Percentiles rank a stretch among this genome's conserved stretches.
Conservation (phyloP, 2,113 vertebrate genomes). For the Ceyx cyanopectus region DNA sequence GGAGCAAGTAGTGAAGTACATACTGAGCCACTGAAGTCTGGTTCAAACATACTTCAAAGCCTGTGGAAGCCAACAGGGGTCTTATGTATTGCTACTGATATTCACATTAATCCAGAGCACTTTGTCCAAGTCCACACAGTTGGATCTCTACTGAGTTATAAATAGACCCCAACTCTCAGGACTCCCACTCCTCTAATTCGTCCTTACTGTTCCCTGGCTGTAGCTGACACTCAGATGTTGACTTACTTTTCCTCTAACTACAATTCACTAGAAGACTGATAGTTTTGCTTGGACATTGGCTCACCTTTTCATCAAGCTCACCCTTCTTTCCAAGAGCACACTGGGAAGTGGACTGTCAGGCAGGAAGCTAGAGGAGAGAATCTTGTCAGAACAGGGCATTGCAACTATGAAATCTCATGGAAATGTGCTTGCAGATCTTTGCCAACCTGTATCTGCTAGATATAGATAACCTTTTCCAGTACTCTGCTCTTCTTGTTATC, state of each 20-base stretch:
- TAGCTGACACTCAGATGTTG: not conserved
- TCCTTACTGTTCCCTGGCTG: not conserved
- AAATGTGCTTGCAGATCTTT: not conserved
- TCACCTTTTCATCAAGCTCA: not conserved
- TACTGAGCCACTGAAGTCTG: conserved; percentile 65
- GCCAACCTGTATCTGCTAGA: not conserved
- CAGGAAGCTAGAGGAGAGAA: not conserved
- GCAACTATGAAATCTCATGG: not conserved
- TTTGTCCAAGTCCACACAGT: conserved; percentile 65
- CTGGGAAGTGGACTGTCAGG: rapidly evolving
- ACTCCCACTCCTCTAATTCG: conserved; percentile 47
- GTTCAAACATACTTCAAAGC: conserved; percentile 69
- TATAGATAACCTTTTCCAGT: not conserved
- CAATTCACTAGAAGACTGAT: not conserved
- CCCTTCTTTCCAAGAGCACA: not conserved
- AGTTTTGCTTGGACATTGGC: not conserved
- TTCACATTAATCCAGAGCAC: conserved; percentile 55
- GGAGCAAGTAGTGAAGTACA: conserved; percentile 25
- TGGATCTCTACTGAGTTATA: conserved; percentile 61
- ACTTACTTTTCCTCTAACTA: not conserved
- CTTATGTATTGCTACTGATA: conserved; percentile 52
- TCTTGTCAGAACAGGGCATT: not conserved
- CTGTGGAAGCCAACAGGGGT: conserved; percentile 64
- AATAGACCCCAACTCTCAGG: conserved; percentile 49
- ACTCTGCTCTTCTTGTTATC: not conserved